Evolutionary conservation across 2,797 vertebrate genomes (phyloP).

Genomic region (Nannoperca obscura): DNA sequence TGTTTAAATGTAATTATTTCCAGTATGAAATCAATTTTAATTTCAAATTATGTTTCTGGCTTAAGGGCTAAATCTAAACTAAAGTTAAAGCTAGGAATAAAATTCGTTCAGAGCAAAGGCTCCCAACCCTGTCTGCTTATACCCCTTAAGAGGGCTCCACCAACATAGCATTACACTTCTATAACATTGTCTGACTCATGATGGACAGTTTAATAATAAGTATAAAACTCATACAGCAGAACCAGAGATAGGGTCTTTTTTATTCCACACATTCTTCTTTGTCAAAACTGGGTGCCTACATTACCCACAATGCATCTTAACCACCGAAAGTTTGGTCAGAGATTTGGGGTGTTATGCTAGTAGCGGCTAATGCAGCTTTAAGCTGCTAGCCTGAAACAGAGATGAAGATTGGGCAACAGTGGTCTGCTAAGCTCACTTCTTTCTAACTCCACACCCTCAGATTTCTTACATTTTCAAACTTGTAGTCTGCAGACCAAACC

Average conservation of each 20-base stretch:
- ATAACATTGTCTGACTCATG: not conserved
- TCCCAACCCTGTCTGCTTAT: not conserved
- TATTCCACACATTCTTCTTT: not conserved
- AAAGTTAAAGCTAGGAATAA: not conserved
- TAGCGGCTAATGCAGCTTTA: too few relatives aligned
- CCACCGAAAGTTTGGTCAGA: accelerated
- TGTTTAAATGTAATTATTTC: not conserved
- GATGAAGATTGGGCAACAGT: too few relatives aligned
- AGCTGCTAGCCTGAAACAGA: too few relatives aligned
- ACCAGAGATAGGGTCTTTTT: not conserved
- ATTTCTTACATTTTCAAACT: not conserved
- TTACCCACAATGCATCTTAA: not conserved
- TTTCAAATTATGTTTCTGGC: not conserved
- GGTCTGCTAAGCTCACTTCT: too few relatives aligned
- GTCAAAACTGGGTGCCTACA: not conserved
- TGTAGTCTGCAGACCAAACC: not conserved
- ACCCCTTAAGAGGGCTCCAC: not conserved
- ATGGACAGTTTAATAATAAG: not conserved
- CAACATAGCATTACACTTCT: not conserved
- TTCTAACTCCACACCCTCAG: not conserved
- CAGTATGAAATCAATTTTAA: not conserved
- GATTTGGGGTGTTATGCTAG: not conserved
- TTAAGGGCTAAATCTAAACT: too few relatives aligned
- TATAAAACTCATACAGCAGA: not conserved
- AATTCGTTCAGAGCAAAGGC: not conserved